These are phyloP conservation scores for Danio kyathit DNA, from an alignment of 2,797 vertebrate species.

Conservation along the genomic window DNA sequence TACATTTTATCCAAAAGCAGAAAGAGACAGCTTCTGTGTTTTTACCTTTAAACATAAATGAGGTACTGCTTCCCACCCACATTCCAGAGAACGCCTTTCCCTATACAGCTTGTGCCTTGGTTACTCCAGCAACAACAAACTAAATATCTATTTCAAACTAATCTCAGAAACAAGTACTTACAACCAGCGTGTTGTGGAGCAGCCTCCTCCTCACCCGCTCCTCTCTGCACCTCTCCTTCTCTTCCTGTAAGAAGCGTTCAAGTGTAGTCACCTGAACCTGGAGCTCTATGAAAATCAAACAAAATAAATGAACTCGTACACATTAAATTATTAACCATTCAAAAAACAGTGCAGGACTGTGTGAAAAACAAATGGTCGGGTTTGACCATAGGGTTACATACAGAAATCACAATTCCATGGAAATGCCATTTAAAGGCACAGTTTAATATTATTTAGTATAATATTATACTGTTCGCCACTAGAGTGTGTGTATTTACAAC, in stretches of 20 bases:
- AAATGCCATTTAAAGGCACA: too few relatives aligned
- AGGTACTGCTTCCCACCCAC: too few relatives aligned
- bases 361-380: too few relatives aligned
- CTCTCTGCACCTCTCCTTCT: constrained; percentile 67
- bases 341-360: neutral
- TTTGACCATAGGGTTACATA: neutral
- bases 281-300: constrained; percentile 49
- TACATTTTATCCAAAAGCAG: too few relatives aligned
- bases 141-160: neutral
- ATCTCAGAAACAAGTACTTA: constrained; percentile 59
- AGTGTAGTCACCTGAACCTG: constrained; percentile 68
- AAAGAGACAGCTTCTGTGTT: too few relatives aligned
- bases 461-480: too few relatives aligned
- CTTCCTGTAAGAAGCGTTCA: constrained; percentile 70
- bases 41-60: too few relatives aligned
- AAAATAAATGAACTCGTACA: neutral
- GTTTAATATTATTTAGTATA: too few relatives aligned
- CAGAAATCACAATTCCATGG: neutral
- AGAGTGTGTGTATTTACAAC: too few relatives aligned
- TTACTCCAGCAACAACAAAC: too few relatives aligned
- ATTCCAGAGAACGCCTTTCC: too few relatives aligned
- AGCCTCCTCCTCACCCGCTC: constrained; percentile 73
- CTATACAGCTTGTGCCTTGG: too few relatives aligned
- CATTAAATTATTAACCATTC: neutral
- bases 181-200: constrained; percentile 78